Conservation (phyloP, 1,140 invertebrate species). For the Pseudomyrmex concolor region DNA sequence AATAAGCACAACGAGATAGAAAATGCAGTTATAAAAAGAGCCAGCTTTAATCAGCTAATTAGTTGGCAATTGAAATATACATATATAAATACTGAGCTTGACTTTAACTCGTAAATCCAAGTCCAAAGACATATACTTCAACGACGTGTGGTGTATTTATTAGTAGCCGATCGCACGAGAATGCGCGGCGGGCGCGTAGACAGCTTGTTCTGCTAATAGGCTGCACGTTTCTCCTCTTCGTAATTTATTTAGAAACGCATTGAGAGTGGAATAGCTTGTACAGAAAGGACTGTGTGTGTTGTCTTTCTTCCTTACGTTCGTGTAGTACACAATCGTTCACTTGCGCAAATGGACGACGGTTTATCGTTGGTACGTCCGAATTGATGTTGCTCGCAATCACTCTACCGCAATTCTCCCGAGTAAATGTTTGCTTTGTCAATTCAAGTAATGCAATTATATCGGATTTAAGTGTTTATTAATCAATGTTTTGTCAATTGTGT, state of each 20-base stretch:
- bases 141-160: slow-evolving; percentile 43
- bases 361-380: slow-evolving; percentile 6
- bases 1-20: background rate
- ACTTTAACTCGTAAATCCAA: slow-evolving; percentile 7
- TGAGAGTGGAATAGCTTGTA: slow-evolving; percentile 19
- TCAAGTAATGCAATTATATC: slow-evolving; percentile 27
- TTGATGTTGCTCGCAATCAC: slow-evolving; percentile 9
- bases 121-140: slow-evolving; percentile 19
- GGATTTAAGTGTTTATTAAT: slow-evolving; percentile 18
- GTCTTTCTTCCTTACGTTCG: background rate
- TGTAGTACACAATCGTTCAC: slow-evolving; percentile 3
- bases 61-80: no score
- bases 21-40: slow-evolving; percentile 2
- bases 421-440: slow-evolving; percentile 18
- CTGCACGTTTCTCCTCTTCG: slow-evolving; percentile 57
- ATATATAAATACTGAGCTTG: background rate
- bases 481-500: background rate
- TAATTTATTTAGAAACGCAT: slow-evolving; percentile 70
- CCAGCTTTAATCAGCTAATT: background rate
- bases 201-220: slow-evolving; percentile 72
- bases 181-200: slow-evolving; percentile 48
- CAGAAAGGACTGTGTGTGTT: background rate
- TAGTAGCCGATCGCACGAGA: slow-evolving; percentile 37
- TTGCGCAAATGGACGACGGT: slow-evolving; percentile 8
- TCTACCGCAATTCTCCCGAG: slow-evolving; percentile 11